A percentile compares a stretch with the other conserved stretches of the same genome.
These are phyloP conservation scores for Andrena camellia DNA, from an alignment of 2,888 invertebrate species.

Conservation along the genomic window DNA sequence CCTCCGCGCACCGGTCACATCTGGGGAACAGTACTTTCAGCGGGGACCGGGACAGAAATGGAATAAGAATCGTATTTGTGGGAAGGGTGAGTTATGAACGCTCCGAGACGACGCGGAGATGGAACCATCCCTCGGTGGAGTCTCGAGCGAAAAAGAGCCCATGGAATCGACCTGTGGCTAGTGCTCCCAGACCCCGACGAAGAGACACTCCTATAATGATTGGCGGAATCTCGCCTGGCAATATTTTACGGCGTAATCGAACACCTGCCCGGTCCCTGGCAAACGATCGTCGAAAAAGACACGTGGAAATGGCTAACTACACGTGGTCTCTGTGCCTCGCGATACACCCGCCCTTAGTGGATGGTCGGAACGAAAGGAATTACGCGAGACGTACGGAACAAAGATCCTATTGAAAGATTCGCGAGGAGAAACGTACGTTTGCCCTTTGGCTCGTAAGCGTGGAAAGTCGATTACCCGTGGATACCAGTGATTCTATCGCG, in stretches of 20 bases:
- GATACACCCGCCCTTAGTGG: background rate
- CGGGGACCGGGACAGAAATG: background rate
- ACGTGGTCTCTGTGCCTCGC: background rate
- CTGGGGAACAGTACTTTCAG: background rate
- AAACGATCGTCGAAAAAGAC: background rate
- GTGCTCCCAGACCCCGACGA: background rate
- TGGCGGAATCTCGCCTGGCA: background rate
- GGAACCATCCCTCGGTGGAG: background rate
- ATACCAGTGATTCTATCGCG: background rate
- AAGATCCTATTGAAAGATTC: background rate
- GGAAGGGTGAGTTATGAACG: background rate
- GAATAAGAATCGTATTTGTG: conserved; percentile 7
- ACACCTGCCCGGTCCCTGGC: background rate
- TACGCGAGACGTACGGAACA: background rate
- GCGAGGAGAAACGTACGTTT: background rate
- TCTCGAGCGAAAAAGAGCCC: background rate
- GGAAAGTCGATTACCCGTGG: background rate
- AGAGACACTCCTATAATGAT: background rate
- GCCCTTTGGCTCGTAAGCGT: background rate
- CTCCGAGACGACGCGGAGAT: background rate
- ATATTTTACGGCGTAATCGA: conserved; percentile 21
- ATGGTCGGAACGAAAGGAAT: background rate
- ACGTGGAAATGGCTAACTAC: background rate
- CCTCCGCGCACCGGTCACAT: background rate
- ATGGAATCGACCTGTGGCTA: background rate